These are phyloP conservation scores for Tenrec ecaudatus DNA, from an alignment of 2,113 vertebrate species.

Conservation along the genomic window DNA sequence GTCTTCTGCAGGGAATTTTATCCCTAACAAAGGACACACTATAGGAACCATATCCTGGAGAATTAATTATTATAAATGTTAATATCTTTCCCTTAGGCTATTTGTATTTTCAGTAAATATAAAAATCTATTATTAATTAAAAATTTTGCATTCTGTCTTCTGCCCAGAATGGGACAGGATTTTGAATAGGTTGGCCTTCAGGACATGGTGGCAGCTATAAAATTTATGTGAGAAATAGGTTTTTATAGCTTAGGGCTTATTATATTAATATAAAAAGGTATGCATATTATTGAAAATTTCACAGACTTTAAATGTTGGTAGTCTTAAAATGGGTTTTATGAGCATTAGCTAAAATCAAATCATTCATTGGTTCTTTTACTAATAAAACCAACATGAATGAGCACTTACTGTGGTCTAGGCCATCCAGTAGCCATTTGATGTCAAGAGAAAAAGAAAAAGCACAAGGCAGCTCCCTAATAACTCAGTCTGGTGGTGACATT, in stretches of 20 bases:
- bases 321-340: constrained; percentile 43
- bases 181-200: background rate
- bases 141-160: background rate
- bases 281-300: background rate
- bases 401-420: background rate
- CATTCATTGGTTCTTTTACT: background rate
- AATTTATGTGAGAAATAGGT: background rate
- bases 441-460: background rate
- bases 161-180: background rate
- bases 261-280: constrained; percentile 5
- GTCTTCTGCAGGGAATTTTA: background rate
- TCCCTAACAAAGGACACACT: background rate
- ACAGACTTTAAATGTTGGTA: constrained; percentile 36
- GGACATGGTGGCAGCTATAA: background rate
- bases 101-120: constrained; percentile 39
- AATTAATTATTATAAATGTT: constrained; percentile 13
- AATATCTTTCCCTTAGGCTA: background rate
- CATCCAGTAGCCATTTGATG: background rate
- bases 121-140: constrained; percentile 24
- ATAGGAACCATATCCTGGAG: background rate
- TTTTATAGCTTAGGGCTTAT: background rate
- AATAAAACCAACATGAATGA: constrained; percentile 6
- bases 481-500: background rate
- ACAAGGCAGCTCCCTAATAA: background rate
- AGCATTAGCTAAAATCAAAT: constrained; percentile 20